These are phyloP conservation scores for Ennomos quercinarius DNA, from an alignment of 2,888 invertebrate species.

Conservation along the genomic window DNA sequence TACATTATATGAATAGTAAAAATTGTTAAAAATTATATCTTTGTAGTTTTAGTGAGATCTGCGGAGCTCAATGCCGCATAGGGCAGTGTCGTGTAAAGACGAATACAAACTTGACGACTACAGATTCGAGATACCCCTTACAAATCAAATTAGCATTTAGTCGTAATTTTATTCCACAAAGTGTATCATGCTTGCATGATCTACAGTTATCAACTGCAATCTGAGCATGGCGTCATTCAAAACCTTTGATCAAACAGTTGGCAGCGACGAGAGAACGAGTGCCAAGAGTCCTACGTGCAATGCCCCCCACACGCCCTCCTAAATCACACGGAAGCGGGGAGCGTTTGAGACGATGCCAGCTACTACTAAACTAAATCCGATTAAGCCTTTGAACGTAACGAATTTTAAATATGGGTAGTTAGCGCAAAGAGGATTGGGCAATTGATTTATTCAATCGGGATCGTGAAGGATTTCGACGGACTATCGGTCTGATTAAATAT, in stretches of 20 bases:
- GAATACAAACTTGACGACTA: too few species aligned
- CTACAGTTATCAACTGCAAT: conserved; percentile 13
- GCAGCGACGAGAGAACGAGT: conserved; percentile 26
- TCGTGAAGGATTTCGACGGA: conserved; percentile 17
- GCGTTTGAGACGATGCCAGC: conserved; percentile 60
- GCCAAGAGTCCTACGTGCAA: conserved; percentile 28
- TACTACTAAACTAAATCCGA: conserved; percentile 60
- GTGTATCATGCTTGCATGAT: background rate
- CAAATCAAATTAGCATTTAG: too few species aligned
- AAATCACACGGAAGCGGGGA: conserved; percentile 52
- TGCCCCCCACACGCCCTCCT: conserved; percentile 38
- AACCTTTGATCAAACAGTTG: conserved; percentile 41
- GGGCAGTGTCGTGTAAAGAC: too few species aligned
- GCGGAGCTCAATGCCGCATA: too few species aligned
- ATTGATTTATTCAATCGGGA: conserved; percentile 42
- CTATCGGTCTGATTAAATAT: conserved; percentile 18
- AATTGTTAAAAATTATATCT: too few species aligned
- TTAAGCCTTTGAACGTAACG: conserved; percentile 60
- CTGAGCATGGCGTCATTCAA: conserved; percentile 15
- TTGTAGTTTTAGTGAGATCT: too few species aligned
- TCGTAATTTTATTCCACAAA: too few species aligned
- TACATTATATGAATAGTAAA: too few species aligned
- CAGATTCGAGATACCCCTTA: too few species aligned
- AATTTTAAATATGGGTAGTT: conserved; percentile 70
- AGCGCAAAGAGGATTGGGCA: conserved; percentile 46